phyloP scores from a whole-genome alignment of 2,113 vertebrate species.

The Triplophysa siluroides region DNA sequence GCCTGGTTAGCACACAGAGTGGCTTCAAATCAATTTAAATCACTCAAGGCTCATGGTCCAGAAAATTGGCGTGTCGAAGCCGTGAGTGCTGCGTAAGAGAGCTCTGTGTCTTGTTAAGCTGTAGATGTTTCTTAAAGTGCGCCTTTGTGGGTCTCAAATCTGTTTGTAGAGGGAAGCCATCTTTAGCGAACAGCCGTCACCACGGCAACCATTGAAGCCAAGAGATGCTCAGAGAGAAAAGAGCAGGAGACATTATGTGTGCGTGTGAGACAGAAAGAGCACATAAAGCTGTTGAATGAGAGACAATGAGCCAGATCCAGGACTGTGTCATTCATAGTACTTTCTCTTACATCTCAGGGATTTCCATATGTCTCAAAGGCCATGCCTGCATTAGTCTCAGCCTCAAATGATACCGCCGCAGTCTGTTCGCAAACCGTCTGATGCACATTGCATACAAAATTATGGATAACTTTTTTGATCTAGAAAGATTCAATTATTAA shows the following conservation, averaged over 20 bases:
- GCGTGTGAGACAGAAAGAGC: neutral
- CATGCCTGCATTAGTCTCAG: slow-evolving; percentile 3
- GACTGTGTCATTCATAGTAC: slow-evolving; percentile 10
- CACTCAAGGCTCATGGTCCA: neutral
- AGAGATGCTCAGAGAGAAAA: slow-evolving; percentile 2
- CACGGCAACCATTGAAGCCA: slow-evolving; percentile 29
- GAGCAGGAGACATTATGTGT: neutral
- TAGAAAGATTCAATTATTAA: too few relatives aligned
- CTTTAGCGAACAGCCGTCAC: slow-evolving; percentile 9
- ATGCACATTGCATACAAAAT: too few relatives aligned
- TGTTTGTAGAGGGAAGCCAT: slow-evolving; percentile 29
- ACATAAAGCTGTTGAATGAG: neutral
- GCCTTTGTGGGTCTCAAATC: slow-evolving; percentile 14
- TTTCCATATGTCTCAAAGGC: neutral
- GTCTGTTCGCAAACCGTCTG: too few relatives aligned
- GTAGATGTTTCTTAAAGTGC: slow-evolving; percentile 6
- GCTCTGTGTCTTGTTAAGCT: slow-evolving; percentile 21
- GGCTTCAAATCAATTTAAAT: slow-evolving; percentile 11
- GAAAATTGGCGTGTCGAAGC: neutral
- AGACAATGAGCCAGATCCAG: slow-evolving; percentile 6
- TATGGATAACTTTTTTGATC: too few relatives aligned
- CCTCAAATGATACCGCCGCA: neutral
- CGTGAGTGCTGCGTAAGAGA: slow-evolving; percentile 11
- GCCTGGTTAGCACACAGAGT: neutral
- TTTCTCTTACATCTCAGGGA: neutral